A percentile compares a stretch with the other conserved stretches of the same genome.
Conservation (phyloP, 2,113 vertebrate genomes). For the Hassar affinis region DNA sequence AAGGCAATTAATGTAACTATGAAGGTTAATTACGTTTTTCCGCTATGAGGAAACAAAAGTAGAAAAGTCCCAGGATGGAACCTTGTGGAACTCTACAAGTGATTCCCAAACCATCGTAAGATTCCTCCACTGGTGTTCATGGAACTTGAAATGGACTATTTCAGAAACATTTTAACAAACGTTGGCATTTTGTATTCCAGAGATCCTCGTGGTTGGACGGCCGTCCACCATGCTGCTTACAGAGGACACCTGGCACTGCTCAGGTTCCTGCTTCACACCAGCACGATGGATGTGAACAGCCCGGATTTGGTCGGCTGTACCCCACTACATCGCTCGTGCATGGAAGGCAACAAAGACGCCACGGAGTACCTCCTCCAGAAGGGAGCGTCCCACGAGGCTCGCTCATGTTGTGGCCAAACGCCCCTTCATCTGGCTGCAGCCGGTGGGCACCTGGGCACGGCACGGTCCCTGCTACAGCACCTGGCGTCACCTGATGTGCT, state of each 20-base stretch:
- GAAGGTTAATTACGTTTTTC: neutral
- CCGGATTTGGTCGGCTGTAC: conserved; percentile 59
- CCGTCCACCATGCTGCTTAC: conserved; percentile 61
- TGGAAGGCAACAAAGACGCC: conserved; percentile 53
- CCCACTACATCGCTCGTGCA: conserved; percentile 61
- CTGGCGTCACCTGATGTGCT: conserved; percentile 49
- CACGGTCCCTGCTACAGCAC: conserved; percentile 54
- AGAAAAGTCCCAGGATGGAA: neutral
- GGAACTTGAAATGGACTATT: neutral
- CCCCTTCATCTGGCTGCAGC: conserved; percentile 62
- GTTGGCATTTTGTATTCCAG: conserved; percentile 27
- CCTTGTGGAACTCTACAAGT: neutral
- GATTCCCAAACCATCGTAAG: neutral
- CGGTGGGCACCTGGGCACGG: conserved; percentile 54
- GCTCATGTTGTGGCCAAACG: conserved; percentile 57
- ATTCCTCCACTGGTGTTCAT: neutral
- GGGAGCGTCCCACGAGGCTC: conserved; percentile 56
- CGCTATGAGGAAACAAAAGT: neutral
- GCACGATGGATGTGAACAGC: conserved; percentile 55
- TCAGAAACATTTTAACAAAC: neutral
- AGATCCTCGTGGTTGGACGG: conserved; percentile 62
- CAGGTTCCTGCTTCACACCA: conserved; percentile 57
- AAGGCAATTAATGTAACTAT: neutral
- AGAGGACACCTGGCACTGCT: conserved; percentile 58
- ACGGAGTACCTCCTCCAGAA: conserved; percentile 58